These are phyloP conservation scores for Notarius quadriscutis DNA, from an alignment of 2,113 vertebrate genomes.

Conservation along the genomic window DNA sequence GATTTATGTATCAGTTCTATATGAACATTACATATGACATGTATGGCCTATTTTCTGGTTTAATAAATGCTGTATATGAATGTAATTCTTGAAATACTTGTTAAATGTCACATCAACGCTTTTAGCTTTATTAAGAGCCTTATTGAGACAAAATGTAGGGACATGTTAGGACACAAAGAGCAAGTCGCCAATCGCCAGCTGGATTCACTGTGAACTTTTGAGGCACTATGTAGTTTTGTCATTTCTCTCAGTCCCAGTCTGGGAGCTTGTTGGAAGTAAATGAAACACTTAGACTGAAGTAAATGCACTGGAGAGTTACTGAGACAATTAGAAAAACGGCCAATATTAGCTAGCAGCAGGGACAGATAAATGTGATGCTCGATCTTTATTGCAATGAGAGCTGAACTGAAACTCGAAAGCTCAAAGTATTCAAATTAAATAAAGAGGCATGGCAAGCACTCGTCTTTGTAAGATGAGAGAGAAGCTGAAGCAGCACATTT, in stretches of 20 bases:
- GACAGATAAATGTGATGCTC: slow-evolving; percentile 1
- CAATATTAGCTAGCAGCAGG: background rate
- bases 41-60: background rate
- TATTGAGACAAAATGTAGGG: background rate
- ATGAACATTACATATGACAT: no score
- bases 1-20: background rate
- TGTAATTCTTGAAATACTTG: background rate
- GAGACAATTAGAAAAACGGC: slow-evolving; percentile 13
- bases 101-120: background rate
- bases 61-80: background rate
- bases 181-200: background rate
- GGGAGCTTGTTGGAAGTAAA: slow-evolving; percentile 28
- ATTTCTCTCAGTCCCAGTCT: slow-evolving; percentile 21
- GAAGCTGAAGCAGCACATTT: slow-evolving; percentile 45
- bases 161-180: background rate
- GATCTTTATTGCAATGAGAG: slow-evolving; percentile 18
- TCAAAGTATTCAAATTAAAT: slow-evolving; percentile 14
- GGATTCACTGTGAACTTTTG: background rate
- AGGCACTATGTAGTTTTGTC: slow-evolving; percentile 24
- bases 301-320: background rate
- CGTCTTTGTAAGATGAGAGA: slow-evolving; percentile 18
- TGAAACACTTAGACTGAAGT: slow-evolving; percentile 12
- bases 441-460: slow-evolving; percentile 30
- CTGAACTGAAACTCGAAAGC: slow-evolving; percentile 8
- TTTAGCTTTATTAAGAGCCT: background rate